phyloP scores from a whole-genome alignment of 2,888 invertebrate species.

The Antheraea yamamai region DNA sequence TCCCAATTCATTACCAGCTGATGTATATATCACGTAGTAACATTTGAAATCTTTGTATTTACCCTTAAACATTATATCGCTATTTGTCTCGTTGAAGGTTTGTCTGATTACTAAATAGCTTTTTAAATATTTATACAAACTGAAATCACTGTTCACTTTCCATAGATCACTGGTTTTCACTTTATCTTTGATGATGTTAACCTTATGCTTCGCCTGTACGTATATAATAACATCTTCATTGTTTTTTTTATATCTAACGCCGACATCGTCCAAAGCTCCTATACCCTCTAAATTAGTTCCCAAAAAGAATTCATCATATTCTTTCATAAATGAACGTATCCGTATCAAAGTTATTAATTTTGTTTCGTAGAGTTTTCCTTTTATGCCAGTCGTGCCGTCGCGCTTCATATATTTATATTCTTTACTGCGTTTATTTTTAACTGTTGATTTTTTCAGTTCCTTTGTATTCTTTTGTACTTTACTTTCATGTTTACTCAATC shows the following conservation, averaged over 20 bases:
- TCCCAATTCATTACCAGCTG: slow-evolving; percentile 5
- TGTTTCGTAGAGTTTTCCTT: slow-evolving; percentile 23
- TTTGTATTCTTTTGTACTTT: too few relatives aligned
- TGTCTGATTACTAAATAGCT: slow-evolving; percentile 16
- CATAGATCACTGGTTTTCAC: slow-evolving; percentile 8
- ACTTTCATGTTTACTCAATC: too few relatives aligned
- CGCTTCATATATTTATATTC: slow-evolving; percentile 12
- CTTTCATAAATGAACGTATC: neutral
- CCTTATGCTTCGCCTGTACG: slow-evolving; percentile 18
- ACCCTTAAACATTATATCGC: slow-evolving; percentile 1
- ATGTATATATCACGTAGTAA: slow-evolving; percentile 10
- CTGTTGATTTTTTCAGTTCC: neutral
- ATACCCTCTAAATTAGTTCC: slow-evolving; percentile 21
- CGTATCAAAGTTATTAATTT: slow-evolving; percentile 19
- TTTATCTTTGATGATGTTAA: slow-evolving; percentile 10
- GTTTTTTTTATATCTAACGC: slow-evolving; percentile 17
- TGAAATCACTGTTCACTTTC: slow-evolving; percentile 16
- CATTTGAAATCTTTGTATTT: slow-evolving; percentile 14
- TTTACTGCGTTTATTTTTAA: neutral
- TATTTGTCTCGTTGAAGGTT: neutral
- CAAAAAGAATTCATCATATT: slow-evolving; percentile 19
- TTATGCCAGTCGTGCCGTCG: slow-evolving; percentile 8
- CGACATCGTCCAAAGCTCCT: slow-evolving; percentile 23
- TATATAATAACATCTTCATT: slow-evolving; percentile 12
- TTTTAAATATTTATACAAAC: slow-evolving; percentile 14